These are phyloP conservation scores for Agonum fuliginosum DNA, from an alignment of 2,888 invertebrate genomes.

Conservation along the genomic window DNA sequence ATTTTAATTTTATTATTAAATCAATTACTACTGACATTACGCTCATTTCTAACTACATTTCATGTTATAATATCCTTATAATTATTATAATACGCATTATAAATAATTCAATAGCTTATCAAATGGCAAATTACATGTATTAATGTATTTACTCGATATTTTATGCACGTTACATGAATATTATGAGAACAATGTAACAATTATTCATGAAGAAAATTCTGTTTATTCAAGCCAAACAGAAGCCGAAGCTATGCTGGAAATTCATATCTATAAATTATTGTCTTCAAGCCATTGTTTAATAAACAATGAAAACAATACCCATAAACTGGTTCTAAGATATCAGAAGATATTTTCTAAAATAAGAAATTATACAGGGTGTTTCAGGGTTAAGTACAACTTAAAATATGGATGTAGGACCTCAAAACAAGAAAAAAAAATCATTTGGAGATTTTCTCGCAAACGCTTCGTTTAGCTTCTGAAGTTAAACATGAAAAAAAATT, in stretches of 20 bases:
- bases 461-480: no score
- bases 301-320: conserved; percentile 27
- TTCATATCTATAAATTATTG: conserved; percentile 30
- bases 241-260: not conserved
- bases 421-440: no score
- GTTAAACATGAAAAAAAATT: no score
- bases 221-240: conserved; percentile 28
- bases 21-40: conserved; percentile 12
- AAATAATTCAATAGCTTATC: conserved; percentile 25
- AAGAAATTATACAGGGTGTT: not conserved
- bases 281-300: conserved; percentile 9
- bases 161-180: conserved; percentile 28
- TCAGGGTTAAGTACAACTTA: no score
- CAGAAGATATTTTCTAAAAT: not conserved
- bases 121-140: conserved; percentile 1
- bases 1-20: not conserved
- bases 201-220: conserved; percentile 26
- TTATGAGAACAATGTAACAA: conserved; percentile 33
- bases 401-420: no score
- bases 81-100: conserved; percentile 11
- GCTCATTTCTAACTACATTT: not conserved
- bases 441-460: no score
- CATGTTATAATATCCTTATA: conserved; percentile 3
- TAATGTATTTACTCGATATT: conserved; percentile 15
- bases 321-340: conserved; percentile 15